phyloP scores from a whole-genome alignment of 1,140 invertebrate genomes.

The Trinorchestia longiramus region DNA sequence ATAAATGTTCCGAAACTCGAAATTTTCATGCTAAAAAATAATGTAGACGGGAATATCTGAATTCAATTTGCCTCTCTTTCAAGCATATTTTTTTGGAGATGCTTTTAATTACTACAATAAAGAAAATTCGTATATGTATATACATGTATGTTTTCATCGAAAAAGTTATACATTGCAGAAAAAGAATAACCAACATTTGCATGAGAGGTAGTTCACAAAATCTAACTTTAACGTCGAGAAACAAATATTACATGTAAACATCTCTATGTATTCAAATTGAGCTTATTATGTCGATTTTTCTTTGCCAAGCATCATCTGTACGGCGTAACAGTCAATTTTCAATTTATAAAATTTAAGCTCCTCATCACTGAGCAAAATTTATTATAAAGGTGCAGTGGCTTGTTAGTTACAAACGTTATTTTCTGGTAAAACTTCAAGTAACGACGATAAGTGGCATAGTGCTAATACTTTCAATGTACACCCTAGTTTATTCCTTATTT shows the following conservation, averaged over 20 bases:
- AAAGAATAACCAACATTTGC: not conserved
- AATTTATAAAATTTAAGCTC: not conserved
- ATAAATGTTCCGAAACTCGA: no score
- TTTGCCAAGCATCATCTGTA: not conserved
- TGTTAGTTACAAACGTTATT: not conserved
- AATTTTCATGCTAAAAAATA: not conserved
- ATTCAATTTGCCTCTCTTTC: not conserved
- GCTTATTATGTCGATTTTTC: not conserved
- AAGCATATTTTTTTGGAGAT: not conserved
- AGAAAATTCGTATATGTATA: not conserved
- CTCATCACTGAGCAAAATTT: not conserved
- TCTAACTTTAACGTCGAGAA: not conserved
- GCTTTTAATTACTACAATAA: not conserved
- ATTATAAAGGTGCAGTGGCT: not conserved
- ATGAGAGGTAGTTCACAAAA: not conserved
- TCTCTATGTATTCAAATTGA: not conserved
- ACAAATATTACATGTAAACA: no score
- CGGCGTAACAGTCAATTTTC: not conserved
- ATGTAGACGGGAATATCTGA: not conserved
- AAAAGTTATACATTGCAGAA: not conserved
- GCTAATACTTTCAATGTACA: not conserved
- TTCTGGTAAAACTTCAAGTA: not conserved
- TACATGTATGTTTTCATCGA: not conserved
- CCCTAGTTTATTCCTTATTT: not conserved
- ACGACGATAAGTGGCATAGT: not conserved